Base-by-base conservation (phyloP, 2,888 invertebrate species). In the Parthenolecanium corni region DNA sequence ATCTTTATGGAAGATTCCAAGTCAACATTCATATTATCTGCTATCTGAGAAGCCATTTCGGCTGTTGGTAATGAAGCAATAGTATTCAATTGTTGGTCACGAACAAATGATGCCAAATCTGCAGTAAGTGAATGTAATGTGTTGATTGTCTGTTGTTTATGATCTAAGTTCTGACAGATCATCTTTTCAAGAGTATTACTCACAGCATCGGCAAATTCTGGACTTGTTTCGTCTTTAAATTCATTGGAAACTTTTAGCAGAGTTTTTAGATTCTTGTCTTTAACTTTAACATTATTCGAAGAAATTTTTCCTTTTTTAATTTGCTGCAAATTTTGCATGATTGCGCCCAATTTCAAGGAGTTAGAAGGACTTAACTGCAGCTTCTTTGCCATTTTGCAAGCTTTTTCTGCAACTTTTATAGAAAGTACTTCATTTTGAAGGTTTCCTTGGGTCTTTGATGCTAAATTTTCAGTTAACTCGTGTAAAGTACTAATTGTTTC, bases 31-130 rank as follows among this genome's bases (percentile, higher is more conserved):
- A 20, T 11, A 14, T 49, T 49, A 14, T 49, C 3, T 1, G 49
- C 49, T 12, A 49, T 20, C 23, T 49, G 2, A 11, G 14, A 12
- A 20, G 21, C 49, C 18, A 23, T 49, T 49, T 49, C 21, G 11
- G 18, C 21, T 11, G 21, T 14, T 9, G 14, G 21, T 11, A 23
- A 14, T 14, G 49, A 5, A 31, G 31, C 31, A 31, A 31, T 31
- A 31, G 31, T 9, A 4, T 9, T 31, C 31, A 31, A 76, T 75
- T 78, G 23, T 57, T 57, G 42, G 4, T 52, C 44, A 2, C 16
- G 23, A 12, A 20, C 25, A 23, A 52, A 52, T 0, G n/a, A n/a
- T 2, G 42, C 51, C 21, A 62, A 24, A 16, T 40, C 3, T 14
- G 11, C 31, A 18, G 52, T 52, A 6, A 18, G 14, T 14, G 21